phyloP scores from a whole-genome alignment of 2,888 invertebrate genomes.

The Polydrusus pterygomalis region DNA sequence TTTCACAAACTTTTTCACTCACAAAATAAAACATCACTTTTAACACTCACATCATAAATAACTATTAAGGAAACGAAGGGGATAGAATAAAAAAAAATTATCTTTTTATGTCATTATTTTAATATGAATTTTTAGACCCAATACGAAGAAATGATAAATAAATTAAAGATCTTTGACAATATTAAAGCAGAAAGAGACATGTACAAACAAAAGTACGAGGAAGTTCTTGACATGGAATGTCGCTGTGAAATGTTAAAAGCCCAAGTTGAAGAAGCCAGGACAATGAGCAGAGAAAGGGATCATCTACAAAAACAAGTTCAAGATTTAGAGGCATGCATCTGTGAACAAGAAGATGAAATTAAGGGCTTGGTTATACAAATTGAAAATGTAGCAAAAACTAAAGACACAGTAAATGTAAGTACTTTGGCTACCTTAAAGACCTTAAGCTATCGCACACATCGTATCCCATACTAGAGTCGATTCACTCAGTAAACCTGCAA shows the following conservation, averaged over 20 bases:
- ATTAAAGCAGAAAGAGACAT: constrained; percentile 67
- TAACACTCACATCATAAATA: too few species aligned
- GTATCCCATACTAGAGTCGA: too few species aligned
- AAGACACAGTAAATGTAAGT: constrained; percentile 61
- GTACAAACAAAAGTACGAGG: constrained; percentile 66
- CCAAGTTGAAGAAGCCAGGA: constrained; percentile 63
- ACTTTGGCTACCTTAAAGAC: background rate
- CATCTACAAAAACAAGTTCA: constrained; percentile 73
- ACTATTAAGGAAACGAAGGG: too few species aligned
- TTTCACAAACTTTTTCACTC: too few species aligned
- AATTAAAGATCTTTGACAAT: constrained; percentile 62
- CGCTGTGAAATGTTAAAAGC: constrained; percentile 63
- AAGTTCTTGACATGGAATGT: constrained; percentile 61
- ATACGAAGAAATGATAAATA: constrained; percentile 63
- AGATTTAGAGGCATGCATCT: constrained; percentile 75
- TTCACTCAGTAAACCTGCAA: too few species aligned
- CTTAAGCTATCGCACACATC: too few species aligned
- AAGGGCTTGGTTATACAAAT: constrained; percentile 74
- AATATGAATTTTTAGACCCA: constrained; percentile 52
- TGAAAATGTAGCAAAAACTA: constrained; percentile 70
- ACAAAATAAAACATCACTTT: too few species aligned
- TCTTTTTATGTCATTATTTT: too few species aligned
- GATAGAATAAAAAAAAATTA: too few species aligned
- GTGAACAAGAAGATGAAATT: constrained; percentile 77
- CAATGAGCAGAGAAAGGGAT: constrained; percentile 72